A percentile compares a stretch with the other conserved stretches of the same genome.
phyloP scores from a whole-genome alignment of 1,140 invertebrate species.

The Magallana gigas region DNA sequence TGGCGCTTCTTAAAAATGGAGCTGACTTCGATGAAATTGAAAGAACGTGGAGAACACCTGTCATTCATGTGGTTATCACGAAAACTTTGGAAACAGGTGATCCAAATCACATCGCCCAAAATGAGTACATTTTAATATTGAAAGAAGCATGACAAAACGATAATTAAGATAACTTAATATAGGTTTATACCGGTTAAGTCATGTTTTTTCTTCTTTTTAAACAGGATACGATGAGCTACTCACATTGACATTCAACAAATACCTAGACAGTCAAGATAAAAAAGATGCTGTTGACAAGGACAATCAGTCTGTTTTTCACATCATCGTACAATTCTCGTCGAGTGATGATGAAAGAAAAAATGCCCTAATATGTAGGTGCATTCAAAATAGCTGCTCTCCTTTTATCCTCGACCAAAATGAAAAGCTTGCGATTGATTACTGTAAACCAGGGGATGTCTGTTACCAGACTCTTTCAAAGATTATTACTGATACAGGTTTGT shows the following conservation, averaged over 20 bases:
- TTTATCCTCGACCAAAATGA: not conserved
- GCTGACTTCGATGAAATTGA: conserved; percentile 40
- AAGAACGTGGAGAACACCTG: not conserved
- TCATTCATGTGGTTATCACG: not conserved
- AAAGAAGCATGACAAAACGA: not conserved
- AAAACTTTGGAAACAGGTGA: conserved; percentile 40
- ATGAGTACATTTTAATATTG: not conserved
- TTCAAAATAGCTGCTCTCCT: not conserved
- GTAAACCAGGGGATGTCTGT: not conserved
- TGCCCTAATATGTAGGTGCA: not conserved
- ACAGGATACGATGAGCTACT: not conserved
- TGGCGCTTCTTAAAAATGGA: conserved; percentile 48
- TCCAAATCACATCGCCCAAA: not conserved
- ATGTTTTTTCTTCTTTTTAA: not conserved
- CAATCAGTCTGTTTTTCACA: not conserved
- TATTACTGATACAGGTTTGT: not conserved
- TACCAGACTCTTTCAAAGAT: not conserved
- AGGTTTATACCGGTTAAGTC: too few relatives aligned
- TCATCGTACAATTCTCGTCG: not conserved
- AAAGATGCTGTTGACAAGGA: not conserved
- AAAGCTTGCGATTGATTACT: not conserved
- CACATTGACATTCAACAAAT: not conserved
- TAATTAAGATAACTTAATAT: not conserved
- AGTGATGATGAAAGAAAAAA: not conserved
- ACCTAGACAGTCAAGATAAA: conserved; percentile 5